phyloP scores from a whole-genome alignment of 1,140 invertebrate genomes.

The Euwallacea fornicatus region DNA sequence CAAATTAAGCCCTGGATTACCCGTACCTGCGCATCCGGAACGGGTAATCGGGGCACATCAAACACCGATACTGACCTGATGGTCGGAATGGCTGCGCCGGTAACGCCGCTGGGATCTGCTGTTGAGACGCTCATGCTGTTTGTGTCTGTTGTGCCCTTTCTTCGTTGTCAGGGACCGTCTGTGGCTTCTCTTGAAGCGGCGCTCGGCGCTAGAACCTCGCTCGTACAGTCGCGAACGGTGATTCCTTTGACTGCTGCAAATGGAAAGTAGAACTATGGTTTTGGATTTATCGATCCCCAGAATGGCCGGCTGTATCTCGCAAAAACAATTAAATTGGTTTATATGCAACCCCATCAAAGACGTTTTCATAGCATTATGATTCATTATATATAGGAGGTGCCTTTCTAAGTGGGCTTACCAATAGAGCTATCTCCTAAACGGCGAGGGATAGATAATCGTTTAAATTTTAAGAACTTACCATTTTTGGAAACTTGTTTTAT shows the following conservation, averaged over 20 bases:
- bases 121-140: slow-evolving; percentile 35
- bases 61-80: slow-evolving; percentile 51
- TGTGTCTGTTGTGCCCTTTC: slow-evolving; percentile 55
- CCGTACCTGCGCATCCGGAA: slow-evolving; percentile 2
- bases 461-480: too few species aligned
- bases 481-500: too few species aligned
- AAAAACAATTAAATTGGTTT: too few species aligned
- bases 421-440: too few species aligned
- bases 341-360: too few species aligned
- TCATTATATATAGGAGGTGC: too few species aligned
- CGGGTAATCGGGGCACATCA: slow-evolving; percentile 12
- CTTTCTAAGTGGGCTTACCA: too few species aligned
- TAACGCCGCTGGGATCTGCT: slow-evolving; percentile 48
- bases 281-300: too few species aligned
- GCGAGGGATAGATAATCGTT: too few species aligned
- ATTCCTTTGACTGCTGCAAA: slow-evolving; percentile 62
- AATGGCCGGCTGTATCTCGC: too few species aligned
- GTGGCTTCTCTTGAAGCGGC: slow-evolving; percentile 65
- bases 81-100: slow-evolving; percentile 47
- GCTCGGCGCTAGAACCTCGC: slow-evolving; percentile 62
- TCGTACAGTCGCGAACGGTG: slow-evolving; percentile 64
- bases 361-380: too few species aligned
- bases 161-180: slow-evolving; percentile 62
- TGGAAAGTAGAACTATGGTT: slow-evolving; percentile 18
- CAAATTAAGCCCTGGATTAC: slow-evolving; percentile 1